Percentiles rank a stretch among this genome's conserved stretches.
These are phyloP conservation scores for Drosophila tripunctata DNA, from an alignment of 2,888 invertebrate species.

Conservation along the genomic window DNA sequence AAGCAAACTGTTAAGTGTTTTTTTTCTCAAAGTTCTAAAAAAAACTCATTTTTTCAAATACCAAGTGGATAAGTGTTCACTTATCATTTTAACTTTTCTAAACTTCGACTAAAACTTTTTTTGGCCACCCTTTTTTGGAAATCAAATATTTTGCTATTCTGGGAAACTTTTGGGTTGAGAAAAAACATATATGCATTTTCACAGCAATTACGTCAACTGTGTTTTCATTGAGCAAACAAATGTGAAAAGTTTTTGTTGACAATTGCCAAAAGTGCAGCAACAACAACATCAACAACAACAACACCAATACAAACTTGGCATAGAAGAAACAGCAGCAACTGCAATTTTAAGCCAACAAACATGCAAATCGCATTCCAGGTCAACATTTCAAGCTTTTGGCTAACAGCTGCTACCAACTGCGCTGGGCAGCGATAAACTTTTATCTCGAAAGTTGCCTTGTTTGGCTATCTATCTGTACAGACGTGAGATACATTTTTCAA, in stretches of 20 bases:
- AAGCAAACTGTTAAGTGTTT: not conserved
- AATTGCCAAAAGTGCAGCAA: conserved; percentile 65
- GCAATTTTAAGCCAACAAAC: conserved; percentile 66
- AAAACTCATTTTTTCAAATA: too few relatives aligned
- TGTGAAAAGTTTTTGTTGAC: conserved; percentile 70
- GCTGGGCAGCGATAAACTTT: conserved; percentile 67
- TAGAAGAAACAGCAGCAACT: conserved; percentile 34
- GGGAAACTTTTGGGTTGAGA: conserved; percentile 25
- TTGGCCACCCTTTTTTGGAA: not conserved
- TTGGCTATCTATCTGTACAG: conserved; percentile 49
- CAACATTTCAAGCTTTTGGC: conserved; percentile 43
- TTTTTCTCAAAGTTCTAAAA: not conserved
- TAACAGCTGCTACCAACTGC: conserved; percentile 32
- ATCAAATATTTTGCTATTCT: conserved; percentile 15
- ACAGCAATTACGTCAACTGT: conserved; percentile 73
- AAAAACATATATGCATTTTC: conserved; percentile 53
- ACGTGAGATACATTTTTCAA: conserved; percentile 64
- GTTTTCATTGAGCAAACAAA: conserved; percentile 47
- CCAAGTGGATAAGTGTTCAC: not conserved
- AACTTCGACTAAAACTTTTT: conserved; percentile 11
- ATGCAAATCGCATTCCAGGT: conserved; percentile 80
- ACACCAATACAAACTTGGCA: conserved; percentile 11
- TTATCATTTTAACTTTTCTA: not conserved
- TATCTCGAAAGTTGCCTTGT: conserved; percentile 71
- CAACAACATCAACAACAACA: conserved; percentile 10